Percentiles rank a stretch among this genome's conserved stretches.
phyloP scores from a whole-genome alignment of 2,888 invertebrate species.

The Acrobasis consociella region DNA sequence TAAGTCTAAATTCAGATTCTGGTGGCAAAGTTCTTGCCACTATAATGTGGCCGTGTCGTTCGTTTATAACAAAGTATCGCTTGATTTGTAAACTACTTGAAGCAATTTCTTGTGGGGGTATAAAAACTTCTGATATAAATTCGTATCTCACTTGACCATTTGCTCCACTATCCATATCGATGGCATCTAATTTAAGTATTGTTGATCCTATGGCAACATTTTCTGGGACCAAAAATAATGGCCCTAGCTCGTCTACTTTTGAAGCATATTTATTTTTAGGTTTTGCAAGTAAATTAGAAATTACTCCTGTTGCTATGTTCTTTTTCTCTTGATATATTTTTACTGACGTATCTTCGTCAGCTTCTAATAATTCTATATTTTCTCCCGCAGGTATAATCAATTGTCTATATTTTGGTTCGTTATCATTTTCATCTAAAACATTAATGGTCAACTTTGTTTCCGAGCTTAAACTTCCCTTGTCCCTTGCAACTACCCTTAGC shows the following conservation, averaged over 20 bases:
- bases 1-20: slow-evolving; percentile 88
- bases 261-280: slow-evolving; percentile 69
- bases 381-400: slow-evolving; percentile 87
- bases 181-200: slow-evolving; percentile 86
- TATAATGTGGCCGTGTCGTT: slow-evolving; percentile 88
- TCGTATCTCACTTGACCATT: slow-evolving; percentile 89
- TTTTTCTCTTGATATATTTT: slow-evolving; percentile 73
- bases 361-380: slow-evolving; percentile 85
- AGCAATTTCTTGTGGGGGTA: slow-evolving; percentile 75
- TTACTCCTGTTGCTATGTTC: slow-evolving; percentile 50
- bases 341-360: slow-evolving; percentile 77
- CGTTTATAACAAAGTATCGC: slow-evolving; percentile 89
- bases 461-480: slow-evolving; percentile 88
- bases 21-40: slow-evolving; percentile 88
- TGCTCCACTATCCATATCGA: slow-evolving; percentile 87
- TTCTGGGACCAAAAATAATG: slow-evolving; percentile 87
- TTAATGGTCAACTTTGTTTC: slow-evolving; percentile 87
- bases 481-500: slow-evolving; percentile 88
- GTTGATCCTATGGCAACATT: slow-evolving; percentile 87
- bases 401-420: slow-evolving; percentile 87
- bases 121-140: slow-evolving; percentile 86
- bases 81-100: slow-evolving; percentile 77
- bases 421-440: slow-evolving; percentile 92
- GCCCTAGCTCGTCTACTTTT: slow-evolving; percentile 66
- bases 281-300: slow-evolving; percentile 59